Base-by-base conservation (phyloP, 2,113 vertebrate genomes). In the Lophotis ruficrista region DNA sequence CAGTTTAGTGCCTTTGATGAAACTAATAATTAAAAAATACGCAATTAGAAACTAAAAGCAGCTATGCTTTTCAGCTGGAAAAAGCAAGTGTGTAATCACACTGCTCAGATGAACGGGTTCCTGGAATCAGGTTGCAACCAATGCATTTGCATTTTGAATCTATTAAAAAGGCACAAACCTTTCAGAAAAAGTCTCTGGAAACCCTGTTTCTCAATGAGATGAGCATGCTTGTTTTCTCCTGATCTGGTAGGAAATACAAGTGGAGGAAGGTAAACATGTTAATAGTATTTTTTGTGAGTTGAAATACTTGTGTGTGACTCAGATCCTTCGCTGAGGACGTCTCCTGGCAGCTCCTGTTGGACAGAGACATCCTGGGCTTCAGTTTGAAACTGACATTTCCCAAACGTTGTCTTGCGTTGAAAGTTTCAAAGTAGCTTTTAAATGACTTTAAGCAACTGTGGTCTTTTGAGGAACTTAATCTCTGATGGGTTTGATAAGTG, bases 1-100 rank as follows among this genome's bases (percentile, higher is more conserved):
- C 93, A 75, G 35, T 84, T 94, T 78, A 58, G 31, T 86, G 89
- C 38, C 65, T 89, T 82, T 89, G 83, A 91, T 95, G 94, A 89
- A 94, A 73, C 69, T 76, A 89, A 78, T 83, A 83, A 83, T 92
- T 83, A 73, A 82, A 86, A 92, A 69, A 45, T 33, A 12, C 0
- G 2, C 72, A 83, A 51, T 81, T 84, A 90, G 76, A 89, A 95
- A 86, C 58, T 86, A 61, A 77, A 90, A 89, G 76, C 54, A 93
- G 58, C 75, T 58, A 2, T 71, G 38, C 65, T 84, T 90, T 83
- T 78, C 61, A 72, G 48, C 69, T 57, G 43, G 43, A 73, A 68
- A 75, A 48, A 77, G 83, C 93, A 73, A 88, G 54, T 41, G 25
- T 83, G 31, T 86, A 83, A 78, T 90, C 86, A 77, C 50, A 8